Evolutionary conservation across 23 tunicate species (phyloP), one percentile per base, ranked within the genome.

Genomic region (Phallusia fumigata): DNA sequence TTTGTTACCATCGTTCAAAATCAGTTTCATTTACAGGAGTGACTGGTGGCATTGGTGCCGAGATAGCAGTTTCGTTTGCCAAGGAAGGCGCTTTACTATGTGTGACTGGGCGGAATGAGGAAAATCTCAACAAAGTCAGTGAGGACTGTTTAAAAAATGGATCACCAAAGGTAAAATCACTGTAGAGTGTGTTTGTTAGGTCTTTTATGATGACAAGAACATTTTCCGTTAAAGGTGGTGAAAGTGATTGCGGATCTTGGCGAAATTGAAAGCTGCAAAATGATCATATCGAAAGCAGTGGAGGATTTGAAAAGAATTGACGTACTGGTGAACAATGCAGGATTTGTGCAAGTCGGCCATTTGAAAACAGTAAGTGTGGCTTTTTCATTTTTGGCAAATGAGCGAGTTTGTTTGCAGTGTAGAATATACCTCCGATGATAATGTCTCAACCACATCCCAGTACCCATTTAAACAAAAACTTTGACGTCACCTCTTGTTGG

Each of bases 221-320:
- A 40, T 10, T 10, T 5, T 40, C 10, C 10, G 8, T 40, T 40
- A 10, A 5, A 58, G 69, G 69, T 58, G 11, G 69, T 58, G 16
- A 24, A 58, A 58, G 69, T 58, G 69, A 24, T 58, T 21, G 69
- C 69, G 69, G 69, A 58, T 24, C 69, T 58, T 58, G 69, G 28
- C 69, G 3, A 21, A 58, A 22, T 58, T 1, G 69, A 58, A 58
- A 58, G 69, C 69, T 58, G 69, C 28, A 22, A 58, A 24, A 8
- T 24, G 16, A 58, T 58, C 69, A 24, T 58, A 6, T 58, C 69
- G 26, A 58, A 58, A 58, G 69, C 69, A 58, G 16, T 58, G 26
- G 69, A 58, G 28, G 28, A 58, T 6, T 24, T 58, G 16, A 22
- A 58, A 6, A 8, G 16, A 58, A 58, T 58, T 58, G 69, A 58